Base-by-base conservation (phyloP, 2,888 invertebrate species). In the Amblyjoppa proteus region DNA sequence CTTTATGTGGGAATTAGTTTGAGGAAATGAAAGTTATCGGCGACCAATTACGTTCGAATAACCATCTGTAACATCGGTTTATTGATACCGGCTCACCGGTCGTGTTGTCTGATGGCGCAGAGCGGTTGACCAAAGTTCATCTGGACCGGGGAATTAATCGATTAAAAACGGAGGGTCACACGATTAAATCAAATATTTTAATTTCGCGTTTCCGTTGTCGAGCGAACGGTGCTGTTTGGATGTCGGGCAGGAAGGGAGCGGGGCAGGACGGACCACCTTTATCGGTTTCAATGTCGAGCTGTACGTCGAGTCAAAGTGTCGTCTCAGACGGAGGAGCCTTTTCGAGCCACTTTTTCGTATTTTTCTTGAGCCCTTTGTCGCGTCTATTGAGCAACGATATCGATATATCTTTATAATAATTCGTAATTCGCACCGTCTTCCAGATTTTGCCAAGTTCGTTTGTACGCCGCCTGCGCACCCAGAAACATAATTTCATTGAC, bases 21-120 rank as follows among this genome's bases (percentile, higher is more conserved):
- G 61, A 34, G 61, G n/a, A 64, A 64, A 31, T 64, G 31, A 31
- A 34, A 64, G 4, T 64, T 31, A 34, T 34, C 61, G 61, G n/a
- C 16, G 61, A n/a, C 31, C 61, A 64, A 64, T 34, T 64, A 64
- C 31, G 31, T 3, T 28, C 6, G 61, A 34, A 34, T 34, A 2
- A 64, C 61, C 6, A 16, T 64, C 31, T 11, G n/a, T 34, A 28
- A 20, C n/a, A 11, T 4, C 6, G 13, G 31, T 34, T 16, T 64
- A n/a, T 64, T 6, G 31, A 34, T 64, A 31, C 7, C 2, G 16
- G 4, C 31, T 11, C 11, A 11, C 34, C 61, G 31, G 31, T 31
- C 31, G 28, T 64, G 16, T 3, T 2, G 2, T 16, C 7, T n/a
- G 34, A 64, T 5, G 61, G 31, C 2, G 61, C 58, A 6, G 16